Conservation (phyloP, 2,888 invertebrate species). For the Limnephilus auricula region DNA sequence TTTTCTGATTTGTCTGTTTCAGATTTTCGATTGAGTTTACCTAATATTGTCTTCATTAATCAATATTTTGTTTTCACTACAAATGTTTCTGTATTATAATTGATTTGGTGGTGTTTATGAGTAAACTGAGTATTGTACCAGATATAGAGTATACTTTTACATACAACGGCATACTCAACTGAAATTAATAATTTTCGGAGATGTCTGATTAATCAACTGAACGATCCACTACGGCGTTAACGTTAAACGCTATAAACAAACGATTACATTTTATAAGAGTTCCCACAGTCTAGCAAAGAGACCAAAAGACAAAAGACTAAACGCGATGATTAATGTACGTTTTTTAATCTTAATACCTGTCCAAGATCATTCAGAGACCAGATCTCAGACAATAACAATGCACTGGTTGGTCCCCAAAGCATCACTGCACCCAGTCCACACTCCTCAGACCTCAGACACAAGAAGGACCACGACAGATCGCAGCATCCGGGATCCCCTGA, state of each 20-base stretch:
- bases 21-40: no score
- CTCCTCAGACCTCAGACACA: not conserved
- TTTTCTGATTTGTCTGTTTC: no score
- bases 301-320: not conserved
- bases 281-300: not conserved
- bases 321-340: not conserved
- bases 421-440: not conserved
- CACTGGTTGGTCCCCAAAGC: not conserved
- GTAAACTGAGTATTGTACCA: no score
- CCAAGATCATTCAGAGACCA: not conserved
- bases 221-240: not conserved
- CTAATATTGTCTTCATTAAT: no score
- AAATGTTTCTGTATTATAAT: no score
- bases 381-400: not conserved
- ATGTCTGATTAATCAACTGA: no score
- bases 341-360: not conserved
- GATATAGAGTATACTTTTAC: no score
- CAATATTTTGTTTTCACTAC: no score
- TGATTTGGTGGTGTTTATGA: no score
- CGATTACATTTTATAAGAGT: not conserved
- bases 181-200: no score
- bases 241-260: not conserved
- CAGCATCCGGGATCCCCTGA: constrained; percentile 5
- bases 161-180: no score
- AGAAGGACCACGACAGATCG: not conserved